Evolutionary conservation across 2,113 vertebrate species (phyloP), one percentile per base, ranked within the genome.

Genomic region (Laterallus jamaicensis): DNA sequence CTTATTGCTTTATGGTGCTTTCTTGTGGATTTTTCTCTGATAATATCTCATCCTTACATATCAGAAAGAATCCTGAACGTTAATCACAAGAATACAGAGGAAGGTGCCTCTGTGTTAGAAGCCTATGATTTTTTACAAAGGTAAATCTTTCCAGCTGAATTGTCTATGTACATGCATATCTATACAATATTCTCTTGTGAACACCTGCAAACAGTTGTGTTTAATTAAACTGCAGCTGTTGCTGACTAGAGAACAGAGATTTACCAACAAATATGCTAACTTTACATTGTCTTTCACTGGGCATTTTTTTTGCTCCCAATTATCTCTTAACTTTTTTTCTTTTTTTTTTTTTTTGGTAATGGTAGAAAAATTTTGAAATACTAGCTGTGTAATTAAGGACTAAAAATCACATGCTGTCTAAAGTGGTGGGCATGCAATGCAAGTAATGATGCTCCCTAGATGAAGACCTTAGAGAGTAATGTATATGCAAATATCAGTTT

Each of bases 221-320:
- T 95, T 96, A 95, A 96, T 95, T 95, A 97, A 94, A 90, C 62
- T 74, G 77, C 95, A 97, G 95, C 84, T 97, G 93, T 77, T 94
- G 79, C 82, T 94, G 58, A 69, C 77, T 75, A 35, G 60, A 92
- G 77, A 93, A 87, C 71, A 86, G 44, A 88, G 69, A 93, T 94
- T 91, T 93, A 74, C 69, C 49, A 85, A 80, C 92, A 94, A 95
- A 86, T 68, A 67, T 24, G 50, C 63, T 78, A 86, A 71, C 79
- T 86, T 91, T 55, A 94, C 60, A 63, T 59, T 88, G 84, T 80
- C 74, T 92, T 89, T 89, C 62, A 58, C 20, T 37, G 39, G 62
- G 70, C 25, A 24, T 63, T 70, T 82, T 85, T 81, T 81, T 85
- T 50, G 52, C 44, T 82, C 24, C 19, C 52, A 83, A 78, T 93